Evolutionary conservation across 2,888 invertebrate species (phyloP).

Genomic region (Polyploca ridens): DNA sequence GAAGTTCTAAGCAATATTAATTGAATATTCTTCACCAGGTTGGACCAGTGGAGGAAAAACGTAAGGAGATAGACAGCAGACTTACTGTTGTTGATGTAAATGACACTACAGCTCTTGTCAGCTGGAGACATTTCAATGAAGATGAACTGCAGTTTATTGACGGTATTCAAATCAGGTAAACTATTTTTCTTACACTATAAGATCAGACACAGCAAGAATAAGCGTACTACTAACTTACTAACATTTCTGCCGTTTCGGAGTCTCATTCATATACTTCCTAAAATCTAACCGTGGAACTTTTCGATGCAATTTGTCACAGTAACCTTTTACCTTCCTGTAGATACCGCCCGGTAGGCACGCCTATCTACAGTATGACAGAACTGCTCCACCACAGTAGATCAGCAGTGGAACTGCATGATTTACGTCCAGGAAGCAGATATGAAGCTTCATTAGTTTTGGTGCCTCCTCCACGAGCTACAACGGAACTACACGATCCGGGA

Average conservation of each 20-base stretch:
- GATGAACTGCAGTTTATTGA: conserved; percentile 93
- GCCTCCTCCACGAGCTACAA: conserved; percentile 91
- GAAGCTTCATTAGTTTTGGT: conserved; percentile 93
- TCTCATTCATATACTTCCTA: background rate
- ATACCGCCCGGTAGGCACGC: conserved; percentile 92
- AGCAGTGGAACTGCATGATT: conserved; percentile 89
- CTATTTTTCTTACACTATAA: background rate
- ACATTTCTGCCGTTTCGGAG: background rate
- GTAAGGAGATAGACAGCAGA: conserved; percentile 87
- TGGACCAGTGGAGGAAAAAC: conserved; percentile 69
- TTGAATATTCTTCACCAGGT: conserved; percentile 32
- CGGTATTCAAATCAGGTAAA: conserved; percentile 90
- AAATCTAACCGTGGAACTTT: too few relatives aligned
- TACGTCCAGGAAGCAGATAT: conserved; percentile 91
- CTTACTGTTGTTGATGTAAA: conserved; percentile 90
- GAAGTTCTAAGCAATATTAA: background rate
- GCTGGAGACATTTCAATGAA: conserved; percentile 92
- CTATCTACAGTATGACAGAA: conserved; percentile 93
- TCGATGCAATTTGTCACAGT: too few relatives aligned
- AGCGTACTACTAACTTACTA: too few relatives aligned
- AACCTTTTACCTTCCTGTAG: conserved; percentile 61
- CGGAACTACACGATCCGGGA: conserved; percentile 90
- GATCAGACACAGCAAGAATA: too few relatives aligned
- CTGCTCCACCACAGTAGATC: conserved; percentile 93
- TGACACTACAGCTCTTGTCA: conserved; percentile 90